These are phyloP conservation scores for Catocala sponsa DNA, from an alignment of 2,888 invertebrate genomes.

Conservation along the genomic window DNA sequence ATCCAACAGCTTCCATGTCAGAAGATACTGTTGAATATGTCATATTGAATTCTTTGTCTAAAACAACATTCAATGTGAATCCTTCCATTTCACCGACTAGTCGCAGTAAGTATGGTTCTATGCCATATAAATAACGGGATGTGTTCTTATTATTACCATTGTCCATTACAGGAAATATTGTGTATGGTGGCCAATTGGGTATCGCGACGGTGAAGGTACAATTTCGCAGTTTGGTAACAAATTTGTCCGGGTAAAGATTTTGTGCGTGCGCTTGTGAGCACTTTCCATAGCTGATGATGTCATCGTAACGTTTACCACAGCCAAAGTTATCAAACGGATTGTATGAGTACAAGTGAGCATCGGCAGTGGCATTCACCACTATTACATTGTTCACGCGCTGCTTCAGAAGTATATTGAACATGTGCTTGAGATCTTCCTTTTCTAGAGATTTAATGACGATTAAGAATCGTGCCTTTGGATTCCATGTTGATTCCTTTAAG, in stretches of 20 bases:
- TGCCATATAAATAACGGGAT: conserved; percentile 35
- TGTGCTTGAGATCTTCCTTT: conserved; percentile 32
- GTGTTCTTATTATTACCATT: conserved; percentile 6
- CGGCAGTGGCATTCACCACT: conserved; percentile 54
- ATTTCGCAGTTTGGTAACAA: conserved; percentile 56
- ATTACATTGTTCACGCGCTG: conserved; percentile 56
- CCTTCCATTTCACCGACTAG: conserved; percentile 58
- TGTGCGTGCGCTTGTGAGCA: conserved; percentile 45
- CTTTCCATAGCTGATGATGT: conserved; percentile 61
- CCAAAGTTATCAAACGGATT: conserved; percentile 69
- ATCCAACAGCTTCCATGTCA: conserved; percentile 44
- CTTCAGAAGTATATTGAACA: conserved; percentile 61
- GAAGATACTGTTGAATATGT: conserved; percentile 51
- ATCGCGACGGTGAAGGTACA: conserved; percentile 62
- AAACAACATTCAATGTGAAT: conserved; percentile 60
- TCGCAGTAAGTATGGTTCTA: conserved; percentile 57
- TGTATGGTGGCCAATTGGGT: conserved; percentile 64
- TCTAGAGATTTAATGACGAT: conserved; percentile 53
- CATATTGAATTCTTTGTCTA: conserved; percentile 35
- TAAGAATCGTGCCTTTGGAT: conserved; percentile 59
- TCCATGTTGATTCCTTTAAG: conserved; percentile 56
- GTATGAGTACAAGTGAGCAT: conserved; percentile 64
- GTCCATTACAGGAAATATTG: conserved; percentile 17
- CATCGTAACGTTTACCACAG: conserved; percentile 66
- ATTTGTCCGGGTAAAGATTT: conserved; percentile 55